phyloP scores from a whole-genome alignment of 1,140 invertebrate genomes.

The Centruroides vittatus region DNA sequence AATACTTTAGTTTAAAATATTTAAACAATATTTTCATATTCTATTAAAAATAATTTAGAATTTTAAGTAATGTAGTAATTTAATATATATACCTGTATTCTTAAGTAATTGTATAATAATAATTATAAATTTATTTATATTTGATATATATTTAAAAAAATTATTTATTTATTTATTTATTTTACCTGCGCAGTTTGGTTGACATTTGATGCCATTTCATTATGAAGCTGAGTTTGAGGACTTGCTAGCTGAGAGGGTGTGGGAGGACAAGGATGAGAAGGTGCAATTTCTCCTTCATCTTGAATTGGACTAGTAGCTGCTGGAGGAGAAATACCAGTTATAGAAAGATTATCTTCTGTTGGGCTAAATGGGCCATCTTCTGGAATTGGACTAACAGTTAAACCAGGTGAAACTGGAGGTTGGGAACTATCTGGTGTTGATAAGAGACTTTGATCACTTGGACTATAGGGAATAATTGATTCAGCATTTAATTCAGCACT shows the following conservation, averaged over 20 bases:
- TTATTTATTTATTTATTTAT: too few relatives aligned
- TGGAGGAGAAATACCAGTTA: constrained; percentile 6
- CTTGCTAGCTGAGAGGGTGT: constrained; percentile 14
- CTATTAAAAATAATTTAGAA: too few relatives aligned
- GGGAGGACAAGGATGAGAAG: constrained; percentile 28
- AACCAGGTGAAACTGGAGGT: constrained; percentile 11
- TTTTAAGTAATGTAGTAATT: too few relatives aligned
- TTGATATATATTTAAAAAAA: too few relatives aligned
- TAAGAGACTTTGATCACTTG: constrained; percentile 7
- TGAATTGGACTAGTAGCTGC: constrained; percentile 5
- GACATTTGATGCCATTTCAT: too few relatives aligned
- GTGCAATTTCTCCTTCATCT: constrained; percentile 12
- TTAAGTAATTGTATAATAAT: too few relatives aligned
- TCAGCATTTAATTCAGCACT: too few relatives aligned
- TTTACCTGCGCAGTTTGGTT: too few relatives aligned
- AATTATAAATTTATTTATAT: too few relatives aligned
- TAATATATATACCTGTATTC: too few relatives aligned
- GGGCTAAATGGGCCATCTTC: constrained; percentile 8
- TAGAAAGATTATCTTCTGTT: constrained; percentile 7
- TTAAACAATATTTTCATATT: too few relatives aligned
- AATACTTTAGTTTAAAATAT: too few relatives aligned
- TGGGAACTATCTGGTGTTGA: constrained; percentile 13
- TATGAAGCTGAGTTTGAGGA: constrained; percentile 5
- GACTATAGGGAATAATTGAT: constrained; percentile 3
- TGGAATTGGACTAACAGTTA: constrained; percentile 9